These are phyloP conservation scores for Poliocrania exsul DNA, from an alignment of 2,797 vertebrate genomes.

Conservation along the genomic window DNA sequence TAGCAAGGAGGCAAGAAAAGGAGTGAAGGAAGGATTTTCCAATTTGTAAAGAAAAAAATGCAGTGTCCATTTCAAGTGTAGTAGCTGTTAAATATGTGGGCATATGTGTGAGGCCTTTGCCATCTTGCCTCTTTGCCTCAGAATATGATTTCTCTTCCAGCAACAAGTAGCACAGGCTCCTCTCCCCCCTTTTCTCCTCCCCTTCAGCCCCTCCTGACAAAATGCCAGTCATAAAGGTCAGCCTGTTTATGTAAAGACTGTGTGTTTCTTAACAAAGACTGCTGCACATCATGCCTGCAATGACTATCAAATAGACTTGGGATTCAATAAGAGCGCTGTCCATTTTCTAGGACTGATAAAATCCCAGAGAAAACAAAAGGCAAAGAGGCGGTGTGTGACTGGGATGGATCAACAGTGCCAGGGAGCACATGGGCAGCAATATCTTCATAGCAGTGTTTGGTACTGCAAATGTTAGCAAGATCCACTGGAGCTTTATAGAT, in stretches of 20 bases:
- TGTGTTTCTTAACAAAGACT: background rate
- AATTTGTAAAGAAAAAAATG: background rate
- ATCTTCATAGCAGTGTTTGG: background rate
- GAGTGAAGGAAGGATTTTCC: background rate
- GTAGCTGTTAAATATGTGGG: background rate
- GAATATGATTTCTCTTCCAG: background rate
- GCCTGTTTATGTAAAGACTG: background rate
- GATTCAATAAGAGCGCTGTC: background rate
- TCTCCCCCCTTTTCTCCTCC: background rate
- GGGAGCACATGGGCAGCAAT: background rate
- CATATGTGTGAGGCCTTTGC: background rate
- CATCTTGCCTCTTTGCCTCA: background rate
- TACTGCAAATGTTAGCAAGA: background rate
- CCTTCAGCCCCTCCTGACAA: background rate
- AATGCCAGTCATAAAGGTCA: slow-evolving; percentile 19
- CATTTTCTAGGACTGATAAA: background rate
- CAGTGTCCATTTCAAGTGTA: background rate
- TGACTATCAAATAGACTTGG: background rate
- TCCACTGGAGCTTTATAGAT: accelerated
- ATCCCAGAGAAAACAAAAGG: background rate
- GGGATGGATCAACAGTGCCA: background rate
- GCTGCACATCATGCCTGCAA: background rate
- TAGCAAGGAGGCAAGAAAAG: background rate
- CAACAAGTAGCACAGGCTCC: slow-evolving; percentile 33
- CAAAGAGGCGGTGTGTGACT: background rate